Evolutionary conservation across 2,888 invertebrate genomes (phyloP), one percentile per base, ranked within the genome.

Genomic region (Glaucopsyche alexis): DNA sequence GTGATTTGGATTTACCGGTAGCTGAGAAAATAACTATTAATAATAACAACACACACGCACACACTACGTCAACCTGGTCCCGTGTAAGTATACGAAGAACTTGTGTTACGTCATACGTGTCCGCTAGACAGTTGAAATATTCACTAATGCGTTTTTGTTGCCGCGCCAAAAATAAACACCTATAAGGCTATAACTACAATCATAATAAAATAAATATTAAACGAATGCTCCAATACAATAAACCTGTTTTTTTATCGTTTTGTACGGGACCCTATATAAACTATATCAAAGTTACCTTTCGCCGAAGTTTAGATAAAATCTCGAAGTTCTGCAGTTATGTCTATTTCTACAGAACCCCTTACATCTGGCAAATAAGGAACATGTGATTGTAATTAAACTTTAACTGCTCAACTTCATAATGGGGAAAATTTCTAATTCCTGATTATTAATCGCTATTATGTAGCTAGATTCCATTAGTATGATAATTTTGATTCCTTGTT

Each of bases 401-500:
- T 19, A 60, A 60, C 60, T 29, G 60, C 29, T 60, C 13, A 60
- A 60, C 60, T 60, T 13, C 60, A 60, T 60, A 60, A 60, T 38
- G 60, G 29, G 60, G 60, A 60, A 60, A 60, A 60, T 16, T 60
- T 60, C 55, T 55, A 55, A 55, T 55, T 3, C 5, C 19, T 55
- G 55, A 60, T 60, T 60, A 60, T 60, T 29, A 60, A 60, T 60
- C 60, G 29, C 60, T 16, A 13, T 60, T 60, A 38, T 29, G 3
- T n/a, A n/a, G 60, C 14, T 60, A 13, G 29, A 29, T 60, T 29
- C 38, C 60, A 60, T 60, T 60, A 6, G 60, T 60, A 60, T 29
- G 29, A 60, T 74, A 76, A 74, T 77, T 75, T 49, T 52, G 64
- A 73, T 50, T 71, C 47, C 75, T 74, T 60, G 60, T 60, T 60